Evolutionary conservation across 2,888 invertebrate species (phyloP), one percentile per base, ranked within the genome.

Genomic region (Pollenia labialis): DNA sequence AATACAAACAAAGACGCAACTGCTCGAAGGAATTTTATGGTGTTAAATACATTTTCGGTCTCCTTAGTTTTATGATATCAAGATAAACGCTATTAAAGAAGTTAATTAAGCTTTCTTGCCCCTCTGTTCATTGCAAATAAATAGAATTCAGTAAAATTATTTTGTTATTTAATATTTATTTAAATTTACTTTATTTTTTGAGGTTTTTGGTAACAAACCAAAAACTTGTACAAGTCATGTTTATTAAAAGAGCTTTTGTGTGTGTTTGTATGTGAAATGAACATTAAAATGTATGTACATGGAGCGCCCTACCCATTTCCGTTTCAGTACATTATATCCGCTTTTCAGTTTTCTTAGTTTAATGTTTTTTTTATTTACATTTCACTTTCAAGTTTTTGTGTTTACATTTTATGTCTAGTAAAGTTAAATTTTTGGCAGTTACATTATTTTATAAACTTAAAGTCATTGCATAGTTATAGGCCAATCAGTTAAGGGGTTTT

Each of bases 261-360:
- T 50, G 58, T 32, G 16, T 23, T 23, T 23, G 23, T 14, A 4
- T 23, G 66, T 12, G 14, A 16, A 40, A 18, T 42, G 44, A 10
- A 48, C 3, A 23, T 32, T 75, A 12, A 7, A 64, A 64, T 64
- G 23, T 23, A 64, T 64, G 23, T 23, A 54, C 16, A 66, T 74
- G 72, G 54, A 80, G 80, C 86, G 80, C 86, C 86, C 60, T 76
- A 54, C 80, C 80, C 81, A 84, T 66, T 80, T 76, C 80, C 75
- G 40, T 40, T 83, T 69, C 54, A 64, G 23, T 58, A 58, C 52
- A 52, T 23, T 48, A 75, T 58, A 56, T 85, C 50, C 80, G 54
- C n/a, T 72, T 58, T 85, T 66, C 11, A 56, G 16, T 58, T 48
- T 64, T 23, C 16, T 14, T 69, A 10, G 0, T 52, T 32, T 56